Conservation (phyloP, 2,888 invertebrate species). For the Xiphydria camelus region DNA sequence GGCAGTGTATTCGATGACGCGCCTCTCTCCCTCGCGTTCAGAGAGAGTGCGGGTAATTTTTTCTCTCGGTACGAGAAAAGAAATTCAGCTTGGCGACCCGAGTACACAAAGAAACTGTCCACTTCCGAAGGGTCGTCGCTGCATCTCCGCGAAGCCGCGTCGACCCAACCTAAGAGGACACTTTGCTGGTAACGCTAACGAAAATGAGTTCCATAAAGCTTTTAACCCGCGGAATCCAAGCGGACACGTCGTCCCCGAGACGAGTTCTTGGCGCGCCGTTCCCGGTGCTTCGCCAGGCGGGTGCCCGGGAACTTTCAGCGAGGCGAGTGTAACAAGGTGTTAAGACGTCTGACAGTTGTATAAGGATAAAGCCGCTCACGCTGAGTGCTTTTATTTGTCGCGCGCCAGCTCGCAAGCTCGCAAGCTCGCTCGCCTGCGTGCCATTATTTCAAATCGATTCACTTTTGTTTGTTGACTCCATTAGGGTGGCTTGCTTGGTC, state of each 20-base stretch:
- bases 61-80: no score
- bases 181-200: constrained; percentile 29
- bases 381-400: constrained; percentile 56
- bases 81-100: background rate
- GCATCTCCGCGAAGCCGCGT: constrained; percentile 4
- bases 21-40: no score
- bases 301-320: constrained; percentile 26
- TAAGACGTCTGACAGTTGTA: constrained; percentile 53
- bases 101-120: background rate
- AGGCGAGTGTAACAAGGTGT: constrained; percentile 35
- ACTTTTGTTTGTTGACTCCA: constrained; percentile 55
- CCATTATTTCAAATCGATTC: constrained; percentile 54
- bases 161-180: constrained; percentile 25
- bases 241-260: constrained; percentile 4
- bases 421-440: constrained; percentile 34
- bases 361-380: constrained; percentile 53
- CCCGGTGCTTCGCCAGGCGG: constrained; percentile 10
- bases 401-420: constrained; percentile 30
- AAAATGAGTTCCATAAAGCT: constrained; percentile 49
- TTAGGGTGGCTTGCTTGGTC: constrained; percentile 30
- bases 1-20: no score
- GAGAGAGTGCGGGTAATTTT: no score
- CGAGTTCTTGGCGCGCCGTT: constrained; percentile 5
- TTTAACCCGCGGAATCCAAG: constrained; percentile 33
- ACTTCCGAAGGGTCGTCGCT: background rate